A percentile compares a stretch with the other conserved stretches of the same genome.
phyloP scores from a whole-genome alignment of 2,797 vertebrate species.

The Sciurus vulgaris region DNA sequence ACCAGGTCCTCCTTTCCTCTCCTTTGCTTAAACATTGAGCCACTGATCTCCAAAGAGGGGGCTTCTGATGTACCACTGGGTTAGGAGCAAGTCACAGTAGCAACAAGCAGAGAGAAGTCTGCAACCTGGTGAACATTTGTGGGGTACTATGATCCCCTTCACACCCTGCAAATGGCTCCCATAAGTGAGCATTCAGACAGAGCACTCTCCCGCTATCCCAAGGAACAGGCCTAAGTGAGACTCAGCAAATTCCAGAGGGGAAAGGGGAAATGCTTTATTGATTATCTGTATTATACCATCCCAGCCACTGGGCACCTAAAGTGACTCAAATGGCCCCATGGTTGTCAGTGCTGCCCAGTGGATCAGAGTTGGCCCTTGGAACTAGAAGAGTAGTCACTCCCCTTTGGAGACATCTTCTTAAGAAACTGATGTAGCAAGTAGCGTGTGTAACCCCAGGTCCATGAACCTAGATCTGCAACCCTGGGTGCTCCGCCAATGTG shows the following conservation, averaged over 20 bases:
- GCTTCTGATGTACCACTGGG: background rate
- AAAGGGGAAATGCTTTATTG: background rate
- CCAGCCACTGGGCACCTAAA: background rate
- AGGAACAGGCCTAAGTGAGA: background rate
- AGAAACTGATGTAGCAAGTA: background rate
- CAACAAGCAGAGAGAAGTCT: background rate
- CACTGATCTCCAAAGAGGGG: background rate
- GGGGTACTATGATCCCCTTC: background rate
- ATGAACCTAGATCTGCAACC: background rate
- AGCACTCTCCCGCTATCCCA: background rate
- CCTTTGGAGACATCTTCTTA: background rate
- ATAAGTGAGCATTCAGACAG: background rate
- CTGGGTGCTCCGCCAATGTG: background rate
- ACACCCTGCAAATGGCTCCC: background rate
- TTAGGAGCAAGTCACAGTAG: background rate
- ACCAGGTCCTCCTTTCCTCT: background rate
- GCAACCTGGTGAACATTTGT: background rate
- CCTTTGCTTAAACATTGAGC: background rate
- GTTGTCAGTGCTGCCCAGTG: background rate
- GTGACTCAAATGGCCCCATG: background rate
- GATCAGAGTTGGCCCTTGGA: background rate
- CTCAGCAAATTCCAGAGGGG: background rate
- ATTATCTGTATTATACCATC: background rate
- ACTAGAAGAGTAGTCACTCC: background rate
- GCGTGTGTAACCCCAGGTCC: background rate